Evolutionary conservation across 2,113 vertebrate species (phyloP).

Genomic region (Caranx melampygus): DNA sequence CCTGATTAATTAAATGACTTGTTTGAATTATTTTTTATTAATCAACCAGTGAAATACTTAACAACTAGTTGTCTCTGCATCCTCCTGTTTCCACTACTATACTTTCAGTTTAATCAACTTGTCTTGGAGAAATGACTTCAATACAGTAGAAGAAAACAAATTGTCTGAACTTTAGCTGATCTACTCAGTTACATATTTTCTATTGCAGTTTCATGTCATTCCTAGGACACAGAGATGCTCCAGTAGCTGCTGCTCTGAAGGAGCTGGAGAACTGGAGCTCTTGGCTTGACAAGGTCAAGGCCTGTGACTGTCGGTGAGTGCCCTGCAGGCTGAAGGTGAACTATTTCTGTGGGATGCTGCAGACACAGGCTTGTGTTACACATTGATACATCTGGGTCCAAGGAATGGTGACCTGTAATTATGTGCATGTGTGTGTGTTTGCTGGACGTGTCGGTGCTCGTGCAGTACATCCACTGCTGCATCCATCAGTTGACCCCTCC

Average conservation of each 20-base stretch:
- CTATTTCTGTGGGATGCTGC: constrained; percentile 22
- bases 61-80: too few species aligned
- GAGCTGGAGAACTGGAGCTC: constrained; percentile 3
- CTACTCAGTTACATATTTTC: background rate
- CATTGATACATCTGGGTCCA: constrained; percentile 28
- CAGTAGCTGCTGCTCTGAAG: background rate
- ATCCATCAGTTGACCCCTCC: constrained; percentile 64
- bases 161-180: background rate
- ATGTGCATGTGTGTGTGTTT: constrained; percentile 35
- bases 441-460: constrained; percentile 47
- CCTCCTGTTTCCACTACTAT: background rate
- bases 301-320: background rate
- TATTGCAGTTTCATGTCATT: background rate
- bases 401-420: constrained; percentile 43
- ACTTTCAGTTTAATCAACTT: background rate
- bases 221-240: background rate
- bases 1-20: too few species aligned
- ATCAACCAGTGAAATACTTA: too few species aligned
- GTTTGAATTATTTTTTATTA: too few species aligned
- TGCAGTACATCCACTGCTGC: constrained; percentile 45
- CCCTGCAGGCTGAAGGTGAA: constrained; percentile 51
- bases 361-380: constrained; percentile 35
- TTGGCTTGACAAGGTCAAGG: constrained; percentile 58
- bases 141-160: background rate
- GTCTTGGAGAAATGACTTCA: background rate